Base-by-base conservation (phyloP, 2,113 vertebrate genomes). In the Salvelinus sp. region DNA sequence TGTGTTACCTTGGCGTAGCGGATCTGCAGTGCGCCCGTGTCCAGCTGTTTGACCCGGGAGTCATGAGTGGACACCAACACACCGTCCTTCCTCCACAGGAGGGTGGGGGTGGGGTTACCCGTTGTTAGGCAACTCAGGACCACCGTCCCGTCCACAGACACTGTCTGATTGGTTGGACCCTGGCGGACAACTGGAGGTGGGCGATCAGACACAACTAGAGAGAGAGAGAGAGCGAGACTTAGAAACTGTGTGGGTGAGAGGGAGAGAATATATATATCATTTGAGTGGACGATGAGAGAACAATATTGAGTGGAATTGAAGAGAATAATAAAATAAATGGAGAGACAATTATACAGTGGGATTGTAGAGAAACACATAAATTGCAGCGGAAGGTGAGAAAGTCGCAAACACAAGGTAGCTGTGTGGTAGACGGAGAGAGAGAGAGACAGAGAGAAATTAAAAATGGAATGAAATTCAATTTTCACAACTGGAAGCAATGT, bases 51-150 rank as follows among this genome's bases (percentile, higher is more conserved):
- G 88, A 99, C 92, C 25, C 98, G 94, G 28, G 97, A 97, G 86
- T 99, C 98, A 48, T 98, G 96, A 7, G 96, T 96, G 75, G 97
- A 96, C 81, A 99, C 81, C 23, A 98, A 90, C 48, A 93, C 87
- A 0, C 96, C 94, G 30, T 98, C 97, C 76, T 98, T 99, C 77
- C 95, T 95, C 98, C 98, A 99, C 82, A 98, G 91, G 86, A 99
- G 94, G 60, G 96, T 98, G 85, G 97, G 97, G 75, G 88, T 88
- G 30, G 97, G 94, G 72, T 92, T 94, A 76, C 97, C 97, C 2
- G 94, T 93, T 72, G 95, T 96, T 88, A 95, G 84, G 67, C 98
- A 99, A 87, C 84, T 96, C 72, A 99, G 92, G 0, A 93, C 86
- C 70, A 96, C 94, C 1, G 96, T 98, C 20, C 98, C 95, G 69